Percentiles rank a stretch among this genome's conserved stretches.
Conservation (phyloP, 2,113 vertebrate genomes). For the Campylorhamphus procurvoides region DNA sequence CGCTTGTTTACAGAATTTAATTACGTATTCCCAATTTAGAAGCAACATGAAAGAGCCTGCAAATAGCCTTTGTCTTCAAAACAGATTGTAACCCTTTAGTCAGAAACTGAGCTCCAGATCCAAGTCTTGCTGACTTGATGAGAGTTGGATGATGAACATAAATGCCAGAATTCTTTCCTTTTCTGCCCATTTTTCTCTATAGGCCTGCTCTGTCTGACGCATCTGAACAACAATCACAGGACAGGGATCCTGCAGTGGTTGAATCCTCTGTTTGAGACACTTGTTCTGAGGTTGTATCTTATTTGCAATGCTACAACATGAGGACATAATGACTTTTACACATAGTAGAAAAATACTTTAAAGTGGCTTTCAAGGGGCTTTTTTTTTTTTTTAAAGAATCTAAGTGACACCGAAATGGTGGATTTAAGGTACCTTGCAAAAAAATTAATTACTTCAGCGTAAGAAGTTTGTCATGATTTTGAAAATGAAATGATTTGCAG, state of each 20-base stretch:
- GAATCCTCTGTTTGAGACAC: background rate
- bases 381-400: background rate
- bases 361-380: background rate
- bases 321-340: background rate
- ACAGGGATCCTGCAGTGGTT: background rate
- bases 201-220: background rate
- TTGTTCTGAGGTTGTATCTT: background rate
- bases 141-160: background rate
- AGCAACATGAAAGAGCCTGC: background rate
- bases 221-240: background rate
- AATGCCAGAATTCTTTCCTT: background rate
- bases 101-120: background rate
- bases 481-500: background rate
- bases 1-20: background rate
- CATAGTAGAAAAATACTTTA: background rate
- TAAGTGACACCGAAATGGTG: background rate
- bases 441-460: rapidly evolving
- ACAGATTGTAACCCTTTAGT: background rate
- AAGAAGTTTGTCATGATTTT: background rate
- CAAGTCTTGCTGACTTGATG: background rate
- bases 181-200: background rate
- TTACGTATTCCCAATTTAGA: background rate
- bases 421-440: background rate
- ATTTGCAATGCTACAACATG: background rate
- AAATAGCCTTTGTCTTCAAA: background rate